Evolutionary conservation across 2,113 vertebrate species (phyloP).

Genomic region (Illadopsis cleaveri): DNA sequence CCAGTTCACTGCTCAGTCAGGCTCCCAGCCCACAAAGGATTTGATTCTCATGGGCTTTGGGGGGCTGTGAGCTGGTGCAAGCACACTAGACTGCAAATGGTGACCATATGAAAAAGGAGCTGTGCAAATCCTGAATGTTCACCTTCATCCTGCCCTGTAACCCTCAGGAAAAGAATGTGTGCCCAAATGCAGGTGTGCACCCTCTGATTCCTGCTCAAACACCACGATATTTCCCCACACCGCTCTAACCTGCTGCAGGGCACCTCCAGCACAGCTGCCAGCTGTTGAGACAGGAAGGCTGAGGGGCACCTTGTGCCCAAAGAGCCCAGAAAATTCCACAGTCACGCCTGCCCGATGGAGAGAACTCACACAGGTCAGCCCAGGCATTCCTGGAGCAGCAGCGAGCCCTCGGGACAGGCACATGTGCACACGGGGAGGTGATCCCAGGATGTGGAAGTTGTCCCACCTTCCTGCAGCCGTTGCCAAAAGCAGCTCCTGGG

Average conservation of each 20-base stretch:
- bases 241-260: background rate
- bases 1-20: background rate
- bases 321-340: accelerated
- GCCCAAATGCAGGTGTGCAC: accelerated
- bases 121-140: background rate
- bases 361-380: accelerated
- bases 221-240: background rate
- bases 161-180: accelerated
- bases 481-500: background rate
- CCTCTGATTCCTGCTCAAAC: background rate
- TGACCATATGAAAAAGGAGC: accelerated
- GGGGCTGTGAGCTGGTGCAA: background rate
- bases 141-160: background rate
- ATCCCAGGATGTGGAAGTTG: background rate
- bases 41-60: background rate
- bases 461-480: background rate
- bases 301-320: background rate
- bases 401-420: background rate
- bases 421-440: accelerated
- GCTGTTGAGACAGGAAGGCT: background rate
- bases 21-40: background rate
- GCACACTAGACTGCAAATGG: accelerated
- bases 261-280: background rate
- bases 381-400: background rate
- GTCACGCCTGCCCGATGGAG: background rate